phyloP scores from a whole-genome alignment of 2,113 vertebrate genomes.

The Indicator indicator region DNA sequence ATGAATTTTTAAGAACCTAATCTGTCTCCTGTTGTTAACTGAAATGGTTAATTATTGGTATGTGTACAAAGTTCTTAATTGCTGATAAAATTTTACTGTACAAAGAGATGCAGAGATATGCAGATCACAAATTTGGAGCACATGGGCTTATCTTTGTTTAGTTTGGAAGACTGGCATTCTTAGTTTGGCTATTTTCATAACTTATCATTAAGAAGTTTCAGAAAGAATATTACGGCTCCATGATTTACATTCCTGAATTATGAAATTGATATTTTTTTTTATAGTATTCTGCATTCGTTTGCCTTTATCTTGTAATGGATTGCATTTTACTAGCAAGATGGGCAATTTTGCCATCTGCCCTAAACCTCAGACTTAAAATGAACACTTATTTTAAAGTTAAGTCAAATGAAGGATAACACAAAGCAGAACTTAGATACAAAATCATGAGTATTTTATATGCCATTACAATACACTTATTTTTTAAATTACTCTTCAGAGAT shows the following conservation, averaged over 20 bases:
- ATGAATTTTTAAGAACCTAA: neutral
- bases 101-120: neutral
- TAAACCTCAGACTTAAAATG: conserved; percentile 11
- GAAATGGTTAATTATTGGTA: neutral
- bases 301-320: neutral
- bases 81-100: neutral
- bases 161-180: conserved; percentile 37
- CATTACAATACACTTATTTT: neutral
- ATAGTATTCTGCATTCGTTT: neutral
- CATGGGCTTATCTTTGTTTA: neutral
- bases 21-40: neutral
- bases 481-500: neutral
- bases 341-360: conserved; percentile 8
- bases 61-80: neutral
- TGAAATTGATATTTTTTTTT: conserved; percentile 17
- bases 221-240: neutral
- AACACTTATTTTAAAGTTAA: conserved; percentile 20
- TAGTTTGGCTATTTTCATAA: conserved; percentile 42
- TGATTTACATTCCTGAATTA: conserved; percentile 37
- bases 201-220: conserved; percentile 37
- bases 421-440: neutral
- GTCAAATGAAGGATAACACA: neutral
- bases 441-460: neutral
- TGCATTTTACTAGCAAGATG: neutral
- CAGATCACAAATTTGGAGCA: neutral